phyloP scores from a whole-genome alignment of 2,888 invertebrate species.

The Drosophila emarginata region DNA sequence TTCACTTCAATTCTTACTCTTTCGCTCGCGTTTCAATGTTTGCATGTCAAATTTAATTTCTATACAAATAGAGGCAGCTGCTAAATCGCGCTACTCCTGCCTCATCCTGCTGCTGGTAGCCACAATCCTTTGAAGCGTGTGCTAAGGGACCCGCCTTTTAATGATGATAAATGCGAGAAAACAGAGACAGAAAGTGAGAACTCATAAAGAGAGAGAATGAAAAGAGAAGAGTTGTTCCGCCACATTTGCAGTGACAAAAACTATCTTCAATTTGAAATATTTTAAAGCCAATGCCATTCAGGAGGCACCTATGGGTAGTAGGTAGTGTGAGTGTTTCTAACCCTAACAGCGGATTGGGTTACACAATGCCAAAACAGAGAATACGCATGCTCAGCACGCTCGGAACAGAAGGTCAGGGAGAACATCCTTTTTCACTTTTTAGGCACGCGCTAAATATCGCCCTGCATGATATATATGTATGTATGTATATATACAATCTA shows the following conservation, averaged over 20 bases:
- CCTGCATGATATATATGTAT: conserved; percentile 44
- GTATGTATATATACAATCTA: conserved; percentile 60
- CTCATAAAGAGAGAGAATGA: conserved; percentile 16
- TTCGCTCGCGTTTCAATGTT: conserved; percentile 47
- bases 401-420: conserved; percentile 33
- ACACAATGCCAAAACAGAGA: conserved; percentile 56
- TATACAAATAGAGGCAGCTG: conserved; percentile 66
- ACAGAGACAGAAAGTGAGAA: too few relatives aligned
- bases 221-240: conserved; percentile 62
- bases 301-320: conserved; percentile 1
- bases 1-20: conserved; percentile 48
- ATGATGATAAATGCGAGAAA: conserved; percentile 75
- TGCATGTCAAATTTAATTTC: conserved; percentile 78
- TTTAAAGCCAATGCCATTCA: conserved; percentile 34
- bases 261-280: conserved; percentile 25
- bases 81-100: conserved; percentile 16
- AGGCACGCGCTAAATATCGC: conserved; percentile 61
- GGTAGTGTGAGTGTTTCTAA: conserved; percentile 33
- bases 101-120: conserved; percentile 60
- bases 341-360: conserved; percentile 69
- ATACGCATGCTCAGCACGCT: conserved; percentile 75
- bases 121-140: conserved; percentile 59
- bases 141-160: conserved; percentile 57
- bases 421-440: conserved; percentile 41
- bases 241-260: conserved; percentile 68